phyloP scores from a whole-genome alignment of 2,888 invertebrate species.

The Chrysolina americana region DNA sequence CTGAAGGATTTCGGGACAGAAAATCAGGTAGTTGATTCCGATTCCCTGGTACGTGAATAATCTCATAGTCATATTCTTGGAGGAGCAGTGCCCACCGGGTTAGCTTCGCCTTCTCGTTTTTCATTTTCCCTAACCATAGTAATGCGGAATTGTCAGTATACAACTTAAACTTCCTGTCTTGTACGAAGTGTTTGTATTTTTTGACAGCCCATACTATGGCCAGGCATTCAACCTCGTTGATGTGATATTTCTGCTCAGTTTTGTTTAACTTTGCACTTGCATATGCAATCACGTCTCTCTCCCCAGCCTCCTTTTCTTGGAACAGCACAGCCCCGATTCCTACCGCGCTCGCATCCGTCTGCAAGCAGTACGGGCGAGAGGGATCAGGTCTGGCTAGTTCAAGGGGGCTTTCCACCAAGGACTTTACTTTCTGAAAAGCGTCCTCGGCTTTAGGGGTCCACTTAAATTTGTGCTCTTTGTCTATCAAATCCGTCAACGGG shows the following conservation, averaged over 20 bases:
- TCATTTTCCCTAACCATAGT: background rate
- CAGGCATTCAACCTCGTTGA: conserved; percentile 54
- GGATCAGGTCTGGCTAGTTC: conserved; percentile 47
- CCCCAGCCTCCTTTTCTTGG: conserved; percentile 35
- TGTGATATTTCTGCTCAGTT: no score
- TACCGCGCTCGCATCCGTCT: conserved; percentile 51
- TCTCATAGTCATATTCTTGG: conserved; percentile 32
- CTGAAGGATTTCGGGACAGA: conserved; percentile 44
- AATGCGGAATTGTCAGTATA: background rate
- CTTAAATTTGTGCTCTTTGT: conserved; percentile 17
- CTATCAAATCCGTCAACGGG: background rate
- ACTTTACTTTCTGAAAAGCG: conserved; percentile 43
- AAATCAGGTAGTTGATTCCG: conserved; percentile 48
- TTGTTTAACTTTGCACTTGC: conserved; percentile 43
- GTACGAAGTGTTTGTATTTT: conserved; percentile 51
- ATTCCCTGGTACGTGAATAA: conserved; percentile 51
- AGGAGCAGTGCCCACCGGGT: conserved; percentile 46
- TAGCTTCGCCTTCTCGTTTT: conserved; percentile 41
- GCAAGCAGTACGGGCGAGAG: conserved; percentile 44
- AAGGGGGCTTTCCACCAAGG: conserved; percentile 36
- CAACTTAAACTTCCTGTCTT: conserved; percentile 46
- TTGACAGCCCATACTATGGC: conserved; percentile 54
- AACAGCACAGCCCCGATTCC: conserved; percentile 55
- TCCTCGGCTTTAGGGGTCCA: conserved; percentile 42
- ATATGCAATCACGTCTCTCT: conserved; percentile 46